These are phyloP conservation scores for Idaea dimidiata DNA, from an alignment of 2,888 invertebrate genomes.

Conservation along the genomic window DNA sequence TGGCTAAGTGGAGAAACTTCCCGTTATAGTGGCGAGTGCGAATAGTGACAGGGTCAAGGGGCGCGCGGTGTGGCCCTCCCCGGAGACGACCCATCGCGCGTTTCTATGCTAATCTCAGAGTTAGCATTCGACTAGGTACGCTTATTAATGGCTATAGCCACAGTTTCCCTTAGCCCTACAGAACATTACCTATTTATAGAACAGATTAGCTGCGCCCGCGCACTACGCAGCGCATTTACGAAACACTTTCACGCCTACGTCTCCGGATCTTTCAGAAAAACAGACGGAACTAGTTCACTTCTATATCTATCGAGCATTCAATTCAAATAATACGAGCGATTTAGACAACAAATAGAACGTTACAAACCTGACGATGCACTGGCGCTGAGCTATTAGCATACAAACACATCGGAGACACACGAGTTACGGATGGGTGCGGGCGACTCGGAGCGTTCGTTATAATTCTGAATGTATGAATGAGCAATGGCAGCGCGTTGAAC, in stretches of 20 bases:
- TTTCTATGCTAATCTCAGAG: conserved; percentile 76
- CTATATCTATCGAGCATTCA: conserved; percentile 77
- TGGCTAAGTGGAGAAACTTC: conserved; percentile 61
- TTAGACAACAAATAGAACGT: conserved; percentile 75
- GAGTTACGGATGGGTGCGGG: conserved; percentile 73
- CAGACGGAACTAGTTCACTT: conserved; percentile 73
- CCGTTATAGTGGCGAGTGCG: conserved; percentile 71
- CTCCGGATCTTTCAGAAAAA: conserved; percentile 53
- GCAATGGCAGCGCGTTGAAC: conserved; percentile 58
- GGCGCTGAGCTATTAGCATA: conserved; percentile 77
- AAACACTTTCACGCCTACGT: conserved; percentile 70
- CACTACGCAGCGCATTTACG: conserved; percentile 67
- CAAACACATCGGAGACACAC: conserved; percentile 72
- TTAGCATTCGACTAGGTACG: conserved; percentile 67
- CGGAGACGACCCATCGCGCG: conserved; percentile 63
- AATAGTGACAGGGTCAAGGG: conserved; percentile 76
- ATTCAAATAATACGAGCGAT: conserved; percentile 79
- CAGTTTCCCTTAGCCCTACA: conserved; percentile 51
- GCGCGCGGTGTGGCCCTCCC: conserved; percentile 70
- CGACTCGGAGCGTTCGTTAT: conserved; percentile 72
- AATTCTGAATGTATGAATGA: conserved; percentile 81
- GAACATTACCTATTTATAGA: conserved; percentile 48
- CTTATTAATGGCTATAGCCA: conserved; percentile 73
- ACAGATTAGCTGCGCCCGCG: conserved; percentile 50
- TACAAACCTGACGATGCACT: conserved; percentile 73